phyloP scores from a whole-genome alignment of 2,113 vertebrate species.

The Indri indri region DNA sequence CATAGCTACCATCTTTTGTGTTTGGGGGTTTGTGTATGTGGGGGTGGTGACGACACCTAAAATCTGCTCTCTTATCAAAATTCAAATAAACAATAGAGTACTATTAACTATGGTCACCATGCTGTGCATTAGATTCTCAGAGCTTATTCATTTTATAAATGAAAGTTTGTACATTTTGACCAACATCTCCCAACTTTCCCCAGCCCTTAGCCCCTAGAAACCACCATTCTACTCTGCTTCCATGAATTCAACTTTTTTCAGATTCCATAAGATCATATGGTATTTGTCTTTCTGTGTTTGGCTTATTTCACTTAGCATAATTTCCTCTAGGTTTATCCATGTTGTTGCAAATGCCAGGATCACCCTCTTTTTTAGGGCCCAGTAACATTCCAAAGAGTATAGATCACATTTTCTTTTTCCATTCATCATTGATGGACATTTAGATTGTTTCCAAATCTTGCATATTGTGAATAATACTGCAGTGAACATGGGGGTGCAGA shows the following conservation, averaged over 20 bases:
- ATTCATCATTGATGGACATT: not conserved
- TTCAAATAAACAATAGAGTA: not conserved
- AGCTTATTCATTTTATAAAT: not conserved
- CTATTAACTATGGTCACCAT: not conserved
- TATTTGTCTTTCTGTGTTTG: not conserved
- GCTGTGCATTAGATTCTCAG: not conserved
- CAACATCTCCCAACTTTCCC: not conserved
- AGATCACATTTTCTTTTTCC: not conserved
- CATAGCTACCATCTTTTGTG: not conserved
- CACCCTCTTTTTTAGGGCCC: not conserved
- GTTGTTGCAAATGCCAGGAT: not conserved
- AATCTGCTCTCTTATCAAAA: not conserved
- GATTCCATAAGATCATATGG: not conserved
- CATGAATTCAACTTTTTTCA: not conserved
- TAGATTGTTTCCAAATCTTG: not conserved
- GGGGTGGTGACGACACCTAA: not conserved
- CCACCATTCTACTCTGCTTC: too few relatives aligned
- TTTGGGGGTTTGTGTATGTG: accelerated
- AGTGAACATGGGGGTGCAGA: not conserved
- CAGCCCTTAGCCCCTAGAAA: not conserved
- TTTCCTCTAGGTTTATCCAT: not conserved
- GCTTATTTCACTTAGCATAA: not conserved
- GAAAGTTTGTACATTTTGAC: not conserved
- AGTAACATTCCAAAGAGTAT: not conserved
- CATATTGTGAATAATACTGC: not conserved